Base-by-base conservation (phyloP, 2,797 vertebrate species). In the Lates japonicus region DNA sequence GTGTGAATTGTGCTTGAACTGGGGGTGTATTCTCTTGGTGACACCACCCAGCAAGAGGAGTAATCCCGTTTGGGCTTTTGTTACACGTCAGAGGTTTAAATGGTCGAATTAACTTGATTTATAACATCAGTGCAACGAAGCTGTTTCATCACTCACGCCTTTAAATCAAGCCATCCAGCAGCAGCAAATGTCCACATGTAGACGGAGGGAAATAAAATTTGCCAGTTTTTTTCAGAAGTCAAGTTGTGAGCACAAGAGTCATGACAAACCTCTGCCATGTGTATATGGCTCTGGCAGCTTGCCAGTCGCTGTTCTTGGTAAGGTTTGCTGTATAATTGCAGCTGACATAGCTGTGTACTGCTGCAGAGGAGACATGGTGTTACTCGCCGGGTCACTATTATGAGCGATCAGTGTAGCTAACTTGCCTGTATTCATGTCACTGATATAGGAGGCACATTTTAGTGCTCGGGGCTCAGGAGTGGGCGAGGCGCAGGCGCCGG, bases 341-440 rank as follows among this genome's bases (percentile, higher is more conserved):
- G 78, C 75, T 58, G 71, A 87, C 67, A 16, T 16, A 13, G 80
- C 61, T 22, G 54, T 31, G 79, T 46, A 29, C 19, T 20, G 77
- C 80, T 77, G 84, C 73, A 73, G 64, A 66, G 54, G n/a, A n/a
- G n/a, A n/a, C n/a, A n/a, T n/a, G n/a, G n/a, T n/a, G n/a, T n/a
- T n/a, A n/a, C n/a, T n/a, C n/a, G n/a, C 73, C 54, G 0, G 59
- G 29, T n/a, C n/a, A 2, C 51, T 57, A n/a, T 77, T 35, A 74
- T 22, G 69, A 80, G 80, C 64, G 10, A 55, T 70, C 65, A 42
- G 49, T 35, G 77, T 2, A 52, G 60, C 57, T 80, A 71, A 71
- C 59, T 55, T 74, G 74, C 70, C 68, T 69, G 80, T n/a, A 44
- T n/a, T n/a, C n/a, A n/a, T 52, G 76, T 46, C 60, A n/a, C 76